phyloP scores from a whole-genome alignment of 2,888 invertebrate species.

The Euclidia mi region DNA sequence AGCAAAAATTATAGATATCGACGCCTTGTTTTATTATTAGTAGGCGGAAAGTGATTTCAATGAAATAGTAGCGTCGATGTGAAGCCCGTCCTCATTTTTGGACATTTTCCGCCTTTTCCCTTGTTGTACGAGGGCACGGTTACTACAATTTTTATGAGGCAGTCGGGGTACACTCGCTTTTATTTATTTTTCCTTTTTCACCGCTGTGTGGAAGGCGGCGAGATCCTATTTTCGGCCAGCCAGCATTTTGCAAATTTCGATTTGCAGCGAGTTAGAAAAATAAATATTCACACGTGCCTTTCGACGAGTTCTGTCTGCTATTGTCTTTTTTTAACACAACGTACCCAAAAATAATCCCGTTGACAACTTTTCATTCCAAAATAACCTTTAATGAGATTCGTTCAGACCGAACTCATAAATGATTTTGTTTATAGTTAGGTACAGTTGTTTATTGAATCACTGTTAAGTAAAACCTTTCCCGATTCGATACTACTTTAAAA shows the following conservation, averaged over 20 bases:
- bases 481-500: too few species aligned
- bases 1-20: slow-evolving; percentile 26
- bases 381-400: slow-evolving; percentile 34
- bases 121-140: slow-evolving; percentile 58
- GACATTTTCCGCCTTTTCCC: slow-evolving; percentile 72
- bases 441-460: too few species aligned
- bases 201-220: slow-evolving; percentile 69
- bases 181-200: slow-evolving; percentile 67
- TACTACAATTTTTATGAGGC: slow-evolving; percentile 84
- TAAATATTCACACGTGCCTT: slow-evolving; percentile 69
- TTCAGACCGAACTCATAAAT: too few species aligned
- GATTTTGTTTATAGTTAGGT: too few species aligned
- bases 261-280: slow-evolving; percentile 69
- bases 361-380: slow-evolving; percentile 41
- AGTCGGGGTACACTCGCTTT: slow-evolving; percentile 60
- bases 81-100: slow-evolving; percentile 61
- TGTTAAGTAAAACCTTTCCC: too few species aligned
- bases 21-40: slow-evolving; percentile 33
- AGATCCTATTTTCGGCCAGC: slow-evolving; percentile 77
- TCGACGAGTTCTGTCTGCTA: slow-evolving; percentile 38
- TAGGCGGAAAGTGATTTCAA: slow-evolving; percentile 39
- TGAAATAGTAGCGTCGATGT: slow-evolving; percentile 37
- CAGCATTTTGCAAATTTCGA: slow-evolving; percentile 76
- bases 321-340: slow-evolving; percentile 39
- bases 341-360: slow-evolving; percentile 46